phyloP scores from a whole-genome alignment of 1,140 invertebrate species.

The Pygmarrhopalites habei region DNA sequence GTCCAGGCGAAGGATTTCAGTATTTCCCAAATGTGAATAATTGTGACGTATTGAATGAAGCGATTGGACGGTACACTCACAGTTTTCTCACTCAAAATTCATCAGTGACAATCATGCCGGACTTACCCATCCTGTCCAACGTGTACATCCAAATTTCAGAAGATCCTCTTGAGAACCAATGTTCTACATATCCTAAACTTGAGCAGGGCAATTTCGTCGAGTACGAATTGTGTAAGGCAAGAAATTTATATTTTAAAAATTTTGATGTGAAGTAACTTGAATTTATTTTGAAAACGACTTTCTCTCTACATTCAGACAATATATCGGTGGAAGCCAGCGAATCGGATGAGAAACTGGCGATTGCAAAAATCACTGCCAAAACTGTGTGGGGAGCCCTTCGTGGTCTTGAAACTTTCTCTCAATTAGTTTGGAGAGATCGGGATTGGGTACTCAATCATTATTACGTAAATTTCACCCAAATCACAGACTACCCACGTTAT shows the following conservation, averaged over 20 bases:
- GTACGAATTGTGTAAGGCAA: no score
- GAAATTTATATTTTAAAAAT: no score
- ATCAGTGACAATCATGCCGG: no score
- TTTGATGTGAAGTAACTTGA: no score
- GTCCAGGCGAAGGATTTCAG: not conserved
- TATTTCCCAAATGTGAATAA: not conserved
- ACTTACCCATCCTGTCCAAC: not conserved
- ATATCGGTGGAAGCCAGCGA: no score
- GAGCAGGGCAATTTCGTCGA: no score
- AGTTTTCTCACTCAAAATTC: constrained; percentile 10
- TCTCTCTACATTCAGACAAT: no score
- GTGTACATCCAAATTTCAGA: constrained; percentile 4
- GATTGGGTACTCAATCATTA: constrained; percentile 32
- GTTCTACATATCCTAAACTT: constrained; percentile 9
- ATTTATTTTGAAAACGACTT: no score
- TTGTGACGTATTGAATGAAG: constrained; percentile 19
- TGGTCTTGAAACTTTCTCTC: constrained; percentile 71
- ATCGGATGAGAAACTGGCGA: no score
- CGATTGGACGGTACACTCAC: constrained; percentile 18
- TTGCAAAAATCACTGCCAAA: constrained; percentile 10
- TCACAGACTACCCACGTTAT: constrained; percentile 50
- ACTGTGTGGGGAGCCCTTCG: constrained; percentile 68
- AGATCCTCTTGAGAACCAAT: not conserved
- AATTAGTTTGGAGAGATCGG: constrained; percentile 46
- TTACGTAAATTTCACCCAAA: constrained; percentile 43